Evolutionary conservation across 2,113 vertebrate species (phyloP), one percentile per base, ranked within the genome.

Genomic region (Platysteira castanea): DNA sequence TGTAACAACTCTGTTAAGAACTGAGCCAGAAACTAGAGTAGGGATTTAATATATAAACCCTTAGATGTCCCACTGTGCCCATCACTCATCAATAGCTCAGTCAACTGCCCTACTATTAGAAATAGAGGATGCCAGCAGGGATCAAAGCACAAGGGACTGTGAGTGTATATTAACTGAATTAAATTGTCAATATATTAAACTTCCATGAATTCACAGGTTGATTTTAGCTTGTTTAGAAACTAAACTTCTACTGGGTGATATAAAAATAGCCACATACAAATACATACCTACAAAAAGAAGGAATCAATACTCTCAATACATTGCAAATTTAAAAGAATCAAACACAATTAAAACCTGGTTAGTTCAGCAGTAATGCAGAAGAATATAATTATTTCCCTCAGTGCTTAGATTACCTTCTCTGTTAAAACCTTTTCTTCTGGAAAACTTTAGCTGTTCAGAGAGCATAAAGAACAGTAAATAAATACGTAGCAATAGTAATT

Each of bases 271-370:
- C 73, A 87, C 15, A 90, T 76, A 67, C 44, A 67, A 96, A 81
- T 70, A 91, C 41, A 89, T 49, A 56, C 61, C 64, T 80, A 26
- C 67, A 89, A 88, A 94, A 70, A 95, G 57, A 70, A 8, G 60
- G 52, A 96, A 96, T 95, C 92, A 69, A 96, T 96, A 60, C 31
- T 93, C 69, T 70, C 35, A 92, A 90, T 70, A 78, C 73, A 71
- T 52, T 84, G 65, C 79, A 89, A 93, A 89, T 95, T 92, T 94
- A 80, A 50, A 95, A 96, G 75, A 79, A 68, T 47, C 33, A 93
- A 97, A 95, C 87, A 91, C 87, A 97, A 96, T 97, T 95, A 96
- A 97, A 97, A 75, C 59, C 59, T 89, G 39, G 67, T 96, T 90
- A 79, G 68, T 37, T 65, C 95, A 95, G 87, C 60, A 94, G 87